Conservation (phyloP, 1,140 invertebrate species). For the Drosophila nannoptera region DNA sequence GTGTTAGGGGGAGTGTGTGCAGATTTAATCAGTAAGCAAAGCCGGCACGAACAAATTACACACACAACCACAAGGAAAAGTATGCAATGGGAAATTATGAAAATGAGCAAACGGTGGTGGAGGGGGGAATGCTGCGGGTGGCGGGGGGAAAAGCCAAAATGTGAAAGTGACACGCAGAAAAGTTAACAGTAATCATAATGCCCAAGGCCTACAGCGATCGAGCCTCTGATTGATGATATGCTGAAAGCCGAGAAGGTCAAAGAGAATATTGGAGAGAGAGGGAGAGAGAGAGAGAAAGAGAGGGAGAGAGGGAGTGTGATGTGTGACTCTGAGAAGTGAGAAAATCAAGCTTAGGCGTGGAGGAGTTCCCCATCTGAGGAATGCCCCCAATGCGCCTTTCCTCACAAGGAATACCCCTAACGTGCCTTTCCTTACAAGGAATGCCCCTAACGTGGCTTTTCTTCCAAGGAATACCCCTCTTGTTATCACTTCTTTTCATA, state of each 20-base stretch:
- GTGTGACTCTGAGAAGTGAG: too few relatives aligned
- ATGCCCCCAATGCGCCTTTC: too few relatives aligned
- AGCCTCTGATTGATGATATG: not conserved
- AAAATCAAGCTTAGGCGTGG: not conserved
- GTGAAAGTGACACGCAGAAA: constrained; percentile 66
- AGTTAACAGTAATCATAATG: not conserved
- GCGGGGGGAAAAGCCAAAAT: constrained; percentile 25
- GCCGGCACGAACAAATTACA: constrained; percentile 29
- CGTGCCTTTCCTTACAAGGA: too few relatives aligned
- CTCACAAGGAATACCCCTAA: too few relatives aligned
- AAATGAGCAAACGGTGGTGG: constrained; percentile 41
- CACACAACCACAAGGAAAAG: constrained; percentile 36
- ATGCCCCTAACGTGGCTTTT: too few relatives aligned
- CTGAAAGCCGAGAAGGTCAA: not conserved
- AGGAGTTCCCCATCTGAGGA: too few relatives aligned
- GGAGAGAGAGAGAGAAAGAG: too few relatives aligned
- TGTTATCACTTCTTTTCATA: too few relatives aligned
- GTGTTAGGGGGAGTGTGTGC: constrained; percentile 26
- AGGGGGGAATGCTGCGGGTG: too few relatives aligned
- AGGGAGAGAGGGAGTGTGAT: too few relatives aligned
- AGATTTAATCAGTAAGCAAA: constrained; percentile 60
- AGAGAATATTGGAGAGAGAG: too few relatives aligned
- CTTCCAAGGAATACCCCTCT: too few relatives aligned
- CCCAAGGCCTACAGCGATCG: not conserved
- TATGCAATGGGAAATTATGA: constrained; percentile 68